Conservation (phyloP, 2,113 vertebrate species). For the Eclectus roratus region DNA sequence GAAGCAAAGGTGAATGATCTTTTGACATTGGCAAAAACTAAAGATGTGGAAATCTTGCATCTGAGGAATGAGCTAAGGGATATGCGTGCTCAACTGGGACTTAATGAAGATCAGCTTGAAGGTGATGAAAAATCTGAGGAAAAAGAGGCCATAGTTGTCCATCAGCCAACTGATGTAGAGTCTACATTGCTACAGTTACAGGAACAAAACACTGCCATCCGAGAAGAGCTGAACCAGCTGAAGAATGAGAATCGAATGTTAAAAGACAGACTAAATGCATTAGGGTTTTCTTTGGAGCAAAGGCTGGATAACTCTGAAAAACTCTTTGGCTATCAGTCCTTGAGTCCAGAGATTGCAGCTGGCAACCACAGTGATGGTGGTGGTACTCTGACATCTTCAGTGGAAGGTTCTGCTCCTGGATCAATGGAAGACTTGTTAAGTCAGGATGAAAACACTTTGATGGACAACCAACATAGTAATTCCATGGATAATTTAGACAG, state of each 20-base stretch:
- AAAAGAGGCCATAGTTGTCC: constrained; percentile 75
- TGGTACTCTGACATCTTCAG: constrained; percentile 87
- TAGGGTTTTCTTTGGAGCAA: constrained; percentile 94
- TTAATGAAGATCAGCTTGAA: constrained; percentile 69
- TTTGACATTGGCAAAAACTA: constrained; percentile 86
- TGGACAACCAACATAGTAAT: constrained; percentile 87
- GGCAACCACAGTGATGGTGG: constrained; percentile 85
- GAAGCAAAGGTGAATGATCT: constrained; percentile 92
- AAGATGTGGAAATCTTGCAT: constrained; percentile 91
- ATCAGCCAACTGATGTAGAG: constrained; percentile 86
- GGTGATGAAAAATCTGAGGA: constrained; percentile 76
- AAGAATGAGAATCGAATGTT: constrained; percentile 96
- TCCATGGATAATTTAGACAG: constrained; percentile 94
- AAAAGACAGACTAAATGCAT: constrained; percentile 89
- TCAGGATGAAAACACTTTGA: constrained; percentile 81
- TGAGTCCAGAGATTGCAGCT: constrained; percentile 83
- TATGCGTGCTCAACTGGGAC: constrained; percentile 87
- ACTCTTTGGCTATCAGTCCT: constrained; percentile 83
- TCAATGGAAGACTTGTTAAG: constrained; percentile 92
- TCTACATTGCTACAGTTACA: constrained; percentile 87
- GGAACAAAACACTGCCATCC: constrained; percentile 90
- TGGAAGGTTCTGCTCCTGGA: constrained; percentile 91
- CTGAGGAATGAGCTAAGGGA: constrained; percentile 86
- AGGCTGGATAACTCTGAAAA: constrained; percentile 88
- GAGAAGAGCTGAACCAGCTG: constrained; percentile 88